These are phyloP conservation scores for Karalla daura DNA, from an alignment of 2,797 vertebrate species.

Conservation along the genomic window DNA sequence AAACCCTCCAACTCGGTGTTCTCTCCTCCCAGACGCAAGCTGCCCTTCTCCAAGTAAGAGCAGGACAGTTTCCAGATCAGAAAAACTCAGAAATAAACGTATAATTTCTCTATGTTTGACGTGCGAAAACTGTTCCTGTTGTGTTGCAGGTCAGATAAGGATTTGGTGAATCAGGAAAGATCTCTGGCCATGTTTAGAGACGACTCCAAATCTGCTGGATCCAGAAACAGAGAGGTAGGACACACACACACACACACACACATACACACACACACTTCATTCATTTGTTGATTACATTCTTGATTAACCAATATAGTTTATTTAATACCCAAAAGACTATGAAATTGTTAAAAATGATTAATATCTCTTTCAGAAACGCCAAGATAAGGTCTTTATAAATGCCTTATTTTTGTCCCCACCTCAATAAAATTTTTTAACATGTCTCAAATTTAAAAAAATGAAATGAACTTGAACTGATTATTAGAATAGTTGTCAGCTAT, in stretches of 20 bases:
- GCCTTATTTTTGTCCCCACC: no score
- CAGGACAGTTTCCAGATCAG: neutral
- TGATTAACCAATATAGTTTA: no score
- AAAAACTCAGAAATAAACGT: neutral
- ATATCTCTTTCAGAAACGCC: no score
- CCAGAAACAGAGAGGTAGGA: slow-evolving; percentile 73
- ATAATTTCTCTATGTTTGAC: neutral
- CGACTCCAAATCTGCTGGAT: slow-evolving; percentile 67
- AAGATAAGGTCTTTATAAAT: no score
- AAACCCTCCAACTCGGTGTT: slow-evolving; percentile 78
- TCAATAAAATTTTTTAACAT: no score
- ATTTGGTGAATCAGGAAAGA: slow-evolving; percentile 86
- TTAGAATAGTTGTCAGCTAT: no score
- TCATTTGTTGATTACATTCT: neutral
- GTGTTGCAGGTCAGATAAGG: slow-evolving; percentile 85
- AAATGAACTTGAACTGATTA: no score
- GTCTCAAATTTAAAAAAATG: no score
- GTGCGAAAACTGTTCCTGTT: no score
- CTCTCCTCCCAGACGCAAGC: slow-evolving; percentile 88
- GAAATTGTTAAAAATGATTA: no score
- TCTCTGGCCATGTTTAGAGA: slow-evolving; percentile 77
- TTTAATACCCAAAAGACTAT: no score
- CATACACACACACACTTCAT: neutral
- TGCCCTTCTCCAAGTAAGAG: slow-evolving; percentile 88
- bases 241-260: neutral